Evolutionary conservation across 2,113 vertebrate genomes (phyloP), one percentile per base, ranked within the genome.

Genomic region (Lota lota): DNA sequence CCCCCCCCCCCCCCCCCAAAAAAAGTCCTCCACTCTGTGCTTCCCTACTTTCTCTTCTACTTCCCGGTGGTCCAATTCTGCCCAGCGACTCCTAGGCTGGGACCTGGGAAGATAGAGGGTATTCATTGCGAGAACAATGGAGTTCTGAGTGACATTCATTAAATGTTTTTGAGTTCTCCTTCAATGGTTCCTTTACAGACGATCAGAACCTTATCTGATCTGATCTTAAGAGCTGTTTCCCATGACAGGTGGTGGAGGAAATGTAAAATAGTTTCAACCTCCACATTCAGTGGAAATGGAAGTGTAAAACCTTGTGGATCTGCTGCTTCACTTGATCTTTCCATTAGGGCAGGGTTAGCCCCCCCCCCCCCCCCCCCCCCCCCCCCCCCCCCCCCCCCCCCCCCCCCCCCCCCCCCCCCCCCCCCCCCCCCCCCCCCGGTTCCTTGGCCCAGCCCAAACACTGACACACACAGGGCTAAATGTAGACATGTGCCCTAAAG

Each of bases 401-500:
- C 40, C 40, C 16, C 53, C 63, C 63, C 63, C 16, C 17, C 50
- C 40, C 40, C 40, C 36, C n/a, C n/a, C n/a, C n/a, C n/a, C n/a
- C n/a, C n/a, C 12, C 12, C 50, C 36, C 36, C 36, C 36, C 36
- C 40, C 40, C 16, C 53, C 50, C 56, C 58, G 61, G 20, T 60
- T 75, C 61, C 70, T 53, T 61, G 68, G 24, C 11, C 7, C 3
- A 66, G 47, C 61, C 68, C 63, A 67, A 75, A 70, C 72, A 24
- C 68, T 69, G 73, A 74, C 61, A 77, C 74, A 79, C 73, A 64
- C 72, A 21, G 67, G 66, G 63, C 76, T 77, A 77, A 80, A 79
- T 68, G 47, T 33, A 61, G 64, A 33, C 51, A 22, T n/a, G 17
- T 14, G n/a, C 61, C 16, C 47, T 50, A 7, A 63, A 50, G 60